Percentiles rank a stretch among this genome's conserved stretches.
These are phyloP conservation scores for Cheilosia grossa DNA, from an alignment of 2,888 invertebrate species.

Conservation along the genomic window DNA sequence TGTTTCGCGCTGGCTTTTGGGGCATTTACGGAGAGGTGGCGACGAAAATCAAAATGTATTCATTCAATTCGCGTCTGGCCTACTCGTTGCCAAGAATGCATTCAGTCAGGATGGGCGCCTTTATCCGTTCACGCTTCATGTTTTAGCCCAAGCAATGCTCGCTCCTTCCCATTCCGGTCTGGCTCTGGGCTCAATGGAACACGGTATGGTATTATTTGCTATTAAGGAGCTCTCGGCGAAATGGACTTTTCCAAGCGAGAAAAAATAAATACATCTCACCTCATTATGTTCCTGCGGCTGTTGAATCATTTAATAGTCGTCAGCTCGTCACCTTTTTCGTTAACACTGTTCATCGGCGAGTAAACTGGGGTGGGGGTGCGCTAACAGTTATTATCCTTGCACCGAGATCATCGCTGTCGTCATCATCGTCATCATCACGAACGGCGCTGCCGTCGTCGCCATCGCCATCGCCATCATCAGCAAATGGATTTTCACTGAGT, in stretches of 20 bases:
- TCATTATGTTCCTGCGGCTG: slow-evolving; percentile 81
- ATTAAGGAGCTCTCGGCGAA: slow-evolving; percentile 42
- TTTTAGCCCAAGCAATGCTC: slow-evolving; percentile 58
- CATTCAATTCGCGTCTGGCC: slow-evolving; percentile 65
- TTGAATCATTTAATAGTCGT: slow-evolving; percentile 82
- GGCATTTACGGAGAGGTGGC: slow-evolving; percentile 43
- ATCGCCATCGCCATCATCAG: slow-evolving; percentile 37
- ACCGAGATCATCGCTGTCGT: slow-evolving; percentile 37
- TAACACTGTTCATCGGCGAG: slow-evolving; percentile 66
- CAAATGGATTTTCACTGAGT: slow-evolving; percentile 64
- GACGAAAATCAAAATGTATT: slow-evolving; percentile 48
- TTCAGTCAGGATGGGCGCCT: slow-evolving; percentile 45
- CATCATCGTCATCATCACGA: slow-evolving; percentile 9
- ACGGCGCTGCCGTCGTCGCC: not conserved
- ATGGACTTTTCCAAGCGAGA: slow-evolving; percentile 52
- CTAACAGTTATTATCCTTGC: slow-evolving; percentile 48
- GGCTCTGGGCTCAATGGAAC: slow-evolving; percentile 41
- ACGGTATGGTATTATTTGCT: slow-evolving; percentile 45
- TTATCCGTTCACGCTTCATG: slow-evolving; percentile 75
- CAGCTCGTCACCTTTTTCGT: slow-evolving; percentile 81
- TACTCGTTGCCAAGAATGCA: slow-evolving; percentile 44
- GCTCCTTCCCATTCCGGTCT: slow-evolving; percentile 14
- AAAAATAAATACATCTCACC: slow-evolving; percentile 74
- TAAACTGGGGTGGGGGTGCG: not conserved
- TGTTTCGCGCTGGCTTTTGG: not conserved